Evolutionary conservation across 2,888 invertebrate genomes (phyloP).

Genomic region (Gordius sp.): DNA sequence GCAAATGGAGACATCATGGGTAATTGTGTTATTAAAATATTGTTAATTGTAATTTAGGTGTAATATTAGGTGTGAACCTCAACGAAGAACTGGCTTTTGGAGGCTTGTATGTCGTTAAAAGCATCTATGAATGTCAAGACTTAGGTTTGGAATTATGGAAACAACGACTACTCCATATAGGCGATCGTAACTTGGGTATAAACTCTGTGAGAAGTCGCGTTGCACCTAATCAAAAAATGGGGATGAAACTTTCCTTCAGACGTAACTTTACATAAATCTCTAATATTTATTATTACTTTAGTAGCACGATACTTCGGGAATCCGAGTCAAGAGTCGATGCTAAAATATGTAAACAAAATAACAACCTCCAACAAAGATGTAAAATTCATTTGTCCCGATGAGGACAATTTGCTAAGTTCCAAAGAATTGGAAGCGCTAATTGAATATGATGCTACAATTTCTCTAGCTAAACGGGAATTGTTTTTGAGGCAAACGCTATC

Average conservation of each 20-base stretch:
- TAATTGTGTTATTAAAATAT: no score
- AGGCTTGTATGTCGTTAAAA: not conserved
- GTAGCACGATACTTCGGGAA: no score
- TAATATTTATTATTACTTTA: no score
- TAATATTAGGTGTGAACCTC: not conserved
- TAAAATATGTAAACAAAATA: no score
- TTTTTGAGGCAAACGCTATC: not conserved
- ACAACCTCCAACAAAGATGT: no score
- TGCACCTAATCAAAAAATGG: not conserved
- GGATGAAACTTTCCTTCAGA: not conserved
- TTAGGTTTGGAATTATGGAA: not conserved
- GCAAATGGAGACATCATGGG: not conserved
- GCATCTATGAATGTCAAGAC: not conserved
- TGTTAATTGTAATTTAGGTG: no score
- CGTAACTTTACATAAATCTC: no score
- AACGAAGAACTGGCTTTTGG: not conserved
- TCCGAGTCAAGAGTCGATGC: no score
- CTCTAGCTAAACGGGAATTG: not conserved
- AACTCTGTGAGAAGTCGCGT: not conserved
- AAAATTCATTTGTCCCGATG: no score
- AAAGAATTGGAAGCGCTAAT: no score
- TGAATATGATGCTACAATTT: not conserved
- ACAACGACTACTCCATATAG: not conserved
- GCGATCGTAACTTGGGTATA: not conserved
- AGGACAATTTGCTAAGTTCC: no score